phyloP scores from a whole-genome alignment of 2,113 vertebrate genomes.

The Chelonoidis abingdonii region DNA sequence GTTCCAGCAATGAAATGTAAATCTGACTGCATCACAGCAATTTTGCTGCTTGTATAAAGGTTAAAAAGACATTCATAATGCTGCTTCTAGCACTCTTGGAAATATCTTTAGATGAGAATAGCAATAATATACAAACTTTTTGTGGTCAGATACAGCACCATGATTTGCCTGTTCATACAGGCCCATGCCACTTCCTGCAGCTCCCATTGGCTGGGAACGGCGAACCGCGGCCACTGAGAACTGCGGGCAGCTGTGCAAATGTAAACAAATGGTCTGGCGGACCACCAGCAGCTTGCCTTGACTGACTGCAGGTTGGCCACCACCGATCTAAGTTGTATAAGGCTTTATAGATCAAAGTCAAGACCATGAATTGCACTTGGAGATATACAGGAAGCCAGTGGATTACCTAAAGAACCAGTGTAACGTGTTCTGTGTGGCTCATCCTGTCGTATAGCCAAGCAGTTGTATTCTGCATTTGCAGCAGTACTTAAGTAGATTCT shows the following conservation, averaged over 20 bases:
- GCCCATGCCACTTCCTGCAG: no score
- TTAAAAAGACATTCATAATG: neutral
- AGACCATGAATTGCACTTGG: neutral
- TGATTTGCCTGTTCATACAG: neutral
- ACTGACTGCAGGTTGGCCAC: no score
- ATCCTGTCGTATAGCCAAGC: accelerated
- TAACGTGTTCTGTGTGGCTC: neutral
- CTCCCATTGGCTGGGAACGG: no score
- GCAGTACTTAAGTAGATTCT: accelerated
- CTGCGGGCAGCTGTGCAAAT: no score
- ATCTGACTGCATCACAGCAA: neutral
- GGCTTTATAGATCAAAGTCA: neutral
- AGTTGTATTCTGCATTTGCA: neutral
- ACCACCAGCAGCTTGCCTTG: no score
- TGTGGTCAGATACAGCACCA: neutral
- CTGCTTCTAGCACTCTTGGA: neutral
- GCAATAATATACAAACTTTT: neutral
- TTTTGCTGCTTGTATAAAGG: neutral
- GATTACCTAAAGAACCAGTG: neutral
- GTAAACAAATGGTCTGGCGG: no score
- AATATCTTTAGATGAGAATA: neutral
- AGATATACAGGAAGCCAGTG: neutral
- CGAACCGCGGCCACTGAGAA: no score
- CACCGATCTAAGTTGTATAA: neutral
- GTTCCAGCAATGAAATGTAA: neutral